Base-by-base conservation (phyloP, 2,113 vertebrate genomes). In the Helogale parvula region DNA sequence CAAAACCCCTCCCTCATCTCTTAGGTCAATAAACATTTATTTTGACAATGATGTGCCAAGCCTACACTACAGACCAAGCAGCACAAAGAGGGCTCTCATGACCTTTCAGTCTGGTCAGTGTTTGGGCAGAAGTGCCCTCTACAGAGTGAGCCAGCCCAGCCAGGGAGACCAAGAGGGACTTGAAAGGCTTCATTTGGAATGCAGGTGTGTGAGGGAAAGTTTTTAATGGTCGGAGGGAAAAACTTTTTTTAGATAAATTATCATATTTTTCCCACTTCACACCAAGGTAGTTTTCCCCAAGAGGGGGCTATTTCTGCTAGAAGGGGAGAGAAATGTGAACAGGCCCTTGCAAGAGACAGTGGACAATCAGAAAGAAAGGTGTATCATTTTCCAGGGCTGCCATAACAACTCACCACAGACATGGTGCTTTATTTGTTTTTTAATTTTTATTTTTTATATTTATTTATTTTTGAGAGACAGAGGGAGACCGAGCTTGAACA, bases 141-240 rank as follows among this genome's bases (percentile, higher is more conserved):
- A 35, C 3, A 5, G 38, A 52, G 69, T 19, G 15, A 79, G n/a
- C 60, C 19, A 2, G 31, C 77, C 71, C 76, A 60, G 82, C n/a
- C 31, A 60, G 66, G 11, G 31, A 77, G 81, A 77, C 85, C 27
- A 15, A 52, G 47, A 21, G 19, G 35, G 29, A 21, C 71, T 83
- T 76, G 81, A 7, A 88, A 38, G 15, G n/a, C 88, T 76, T 84
- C 50, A 6, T 80, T 94, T 66, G n/a, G 63, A 84, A 76, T 47
- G 47, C 71, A 77, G 77, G 69, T 74, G 76, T 91, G 72, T 19
- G n/a, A 96, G 86, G 86, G 76, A 35, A 95, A 35, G 21, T 76
- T 94, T 90, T 94, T 88, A 96, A 90, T 83, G 54, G 71, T 90
- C 69, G 19, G 57, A 94, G 76, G 81, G 38, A 93, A 87, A 76